phyloP scores from a whole-genome alignment of 2,797 vertebrate genomes.

The Chloroceryle inda region DNA sequence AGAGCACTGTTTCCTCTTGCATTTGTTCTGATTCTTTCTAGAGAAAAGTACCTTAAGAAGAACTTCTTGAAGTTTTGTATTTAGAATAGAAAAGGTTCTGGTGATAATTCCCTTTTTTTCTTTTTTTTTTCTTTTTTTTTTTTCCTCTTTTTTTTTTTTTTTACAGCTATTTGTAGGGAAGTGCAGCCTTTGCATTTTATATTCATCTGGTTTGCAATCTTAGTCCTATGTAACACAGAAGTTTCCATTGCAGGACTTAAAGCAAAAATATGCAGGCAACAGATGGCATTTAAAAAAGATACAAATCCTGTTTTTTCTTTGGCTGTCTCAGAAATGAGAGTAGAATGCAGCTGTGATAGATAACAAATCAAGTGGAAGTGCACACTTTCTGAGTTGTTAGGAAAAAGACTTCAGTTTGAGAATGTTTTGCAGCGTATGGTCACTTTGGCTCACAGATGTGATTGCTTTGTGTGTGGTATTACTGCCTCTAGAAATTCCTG shows the following conservation, averaged over 20 bases:
- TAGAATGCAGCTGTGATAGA: slow-evolving; percentile 32
- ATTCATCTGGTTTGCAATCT: background rate
- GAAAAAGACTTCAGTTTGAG: background rate
- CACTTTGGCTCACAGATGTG: background rate
- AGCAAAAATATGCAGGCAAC: slow-evolving; percentile 47
- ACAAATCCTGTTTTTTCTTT: background rate
- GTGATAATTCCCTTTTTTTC: background rate
- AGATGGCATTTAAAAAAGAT: slow-evolving; percentile 6
- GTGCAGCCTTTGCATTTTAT: background rate
- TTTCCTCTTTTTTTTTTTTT: background rate
- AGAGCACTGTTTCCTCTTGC: accelerated
- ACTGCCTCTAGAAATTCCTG: background rate
- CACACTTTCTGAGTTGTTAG: background rate
- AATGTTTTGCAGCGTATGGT: background rate
- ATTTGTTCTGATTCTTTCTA: background rate
- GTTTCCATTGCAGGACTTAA: slow-evolving; percentile 36
- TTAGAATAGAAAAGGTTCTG: background rate
- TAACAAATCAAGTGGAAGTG: background rate
- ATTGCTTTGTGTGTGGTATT: background rate
- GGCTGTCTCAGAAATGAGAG: background rate
- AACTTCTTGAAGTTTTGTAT: background rate
- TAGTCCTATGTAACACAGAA: slow-evolving; percentile 32
- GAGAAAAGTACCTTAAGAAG: background rate
- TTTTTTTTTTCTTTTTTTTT: too few relatives aligned
- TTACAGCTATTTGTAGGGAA: background rate